Evolutionary conservation across 1,140 invertebrate species (phyloP), one percentile per base, ranked within the genome.

Genomic region (Drosophila kohkoa): DNA sequence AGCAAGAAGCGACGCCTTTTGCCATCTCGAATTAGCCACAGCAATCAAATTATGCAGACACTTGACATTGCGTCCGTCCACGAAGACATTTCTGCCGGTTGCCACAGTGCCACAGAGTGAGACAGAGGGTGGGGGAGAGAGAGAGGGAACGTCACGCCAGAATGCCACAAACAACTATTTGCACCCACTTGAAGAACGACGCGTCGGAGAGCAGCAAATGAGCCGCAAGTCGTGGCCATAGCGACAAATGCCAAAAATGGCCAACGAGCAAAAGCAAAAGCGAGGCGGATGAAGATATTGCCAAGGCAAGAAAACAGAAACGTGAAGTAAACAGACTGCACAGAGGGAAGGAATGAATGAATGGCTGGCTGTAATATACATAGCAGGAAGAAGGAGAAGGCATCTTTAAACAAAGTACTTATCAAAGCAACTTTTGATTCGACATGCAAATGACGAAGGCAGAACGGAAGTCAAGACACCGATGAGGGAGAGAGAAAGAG

Each of bases 41-140:
- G 67, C 72, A 75, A 75, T 75, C 66, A 75, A 75, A 75, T 75
- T 75, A 75, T 75, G 59, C 72, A 64, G 67, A 63, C 72, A 75
- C 66, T 75, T 75, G 72, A 70, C 66, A 64, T 70, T 69, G 45
- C 35, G 51, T 32, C 35, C 38, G 30, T 13, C 7, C 16, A 3
- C 3, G 25, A 11, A 32, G 45, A 49, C 20, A 25, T 25, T 25
- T 25, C 20, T 3, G 20, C 3, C 20, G 20, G 20, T 25, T 4
- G 20, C 20, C 8, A n/a, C n/a, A n/a, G n/a, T n/a, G n/a, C n/a
- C n/a, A n/a, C n/a, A 2, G 11, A 30, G 10, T 0, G 55, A 1
- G 3, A 15, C 4, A 8, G 1, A 7, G 38, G 7, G 57, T 3
- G 15, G 30, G 6, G 7, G 20, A 20, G 20, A 20, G 20, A 20